phyloP scores from a whole-genome alignment of 2,113 vertebrate genomes.

The Zootoca vivipara region DNA sequence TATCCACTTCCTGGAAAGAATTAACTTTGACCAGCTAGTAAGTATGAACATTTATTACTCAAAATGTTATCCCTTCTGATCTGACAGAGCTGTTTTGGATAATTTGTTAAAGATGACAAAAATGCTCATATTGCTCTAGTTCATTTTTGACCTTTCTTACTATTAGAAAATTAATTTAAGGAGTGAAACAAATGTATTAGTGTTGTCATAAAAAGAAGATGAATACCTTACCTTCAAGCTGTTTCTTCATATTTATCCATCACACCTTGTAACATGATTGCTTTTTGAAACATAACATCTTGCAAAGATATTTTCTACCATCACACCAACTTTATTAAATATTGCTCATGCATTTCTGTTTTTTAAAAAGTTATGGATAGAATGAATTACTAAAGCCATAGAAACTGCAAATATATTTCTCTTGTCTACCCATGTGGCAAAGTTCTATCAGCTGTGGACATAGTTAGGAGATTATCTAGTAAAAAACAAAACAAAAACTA shows the following conservation, averaged over 20 bases:
- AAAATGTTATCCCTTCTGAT: constrained; percentile 84
- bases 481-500: background rate
- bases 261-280: constrained; percentile 69
- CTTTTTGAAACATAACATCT: constrained; percentile 71
- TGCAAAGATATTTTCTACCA: constrained; percentile 69
- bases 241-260: constrained; percentile 79
- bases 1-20: constrained; percentile 76
- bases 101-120: constrained; percentile 97
- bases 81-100: constrained; percentile 90
- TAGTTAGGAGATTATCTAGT: constrained; percentile 19
- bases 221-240: constrained; percentile 87
- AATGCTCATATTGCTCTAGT: constrained; percentile 85
- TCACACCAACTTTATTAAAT: constrained; percentile 65
- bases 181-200: constrained; percentile 94
- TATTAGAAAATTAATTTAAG: constrained; percentile 97
- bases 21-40: constrained; percentile 93
- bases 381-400: constrained; percentile 37
- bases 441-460: constrained; percentile 24
- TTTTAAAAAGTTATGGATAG: constrained; percentile 49
- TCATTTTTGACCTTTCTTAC: constrained; percentile 95
- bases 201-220: constrained; percentile 87
- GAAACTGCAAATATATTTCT: background rate
- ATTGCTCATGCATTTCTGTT: constrained; percentile 65
- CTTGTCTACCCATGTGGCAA: constrained; percentile 1
- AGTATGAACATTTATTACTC: constrained; percentile 87